Evolutionary conservation across 2,888 invertebrate genomes (phyloP).

Genomic region (Cremastinae sp.): DNA sequence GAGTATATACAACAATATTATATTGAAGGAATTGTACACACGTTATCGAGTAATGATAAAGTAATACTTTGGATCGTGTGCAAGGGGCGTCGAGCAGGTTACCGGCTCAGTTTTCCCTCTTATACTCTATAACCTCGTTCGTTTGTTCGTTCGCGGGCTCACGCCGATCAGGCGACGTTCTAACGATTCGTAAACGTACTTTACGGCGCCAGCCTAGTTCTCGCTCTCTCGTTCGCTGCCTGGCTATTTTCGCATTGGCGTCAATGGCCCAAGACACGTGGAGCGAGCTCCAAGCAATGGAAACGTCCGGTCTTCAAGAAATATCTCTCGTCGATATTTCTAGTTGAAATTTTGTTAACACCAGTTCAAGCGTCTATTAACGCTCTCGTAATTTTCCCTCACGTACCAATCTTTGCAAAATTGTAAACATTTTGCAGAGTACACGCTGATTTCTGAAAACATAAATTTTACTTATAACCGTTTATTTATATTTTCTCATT

Average conservation of each 20-base stretch:
- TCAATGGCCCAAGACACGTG: conserved; percentile 68
- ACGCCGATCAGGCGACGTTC: conserved; percentile 65
- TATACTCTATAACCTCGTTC: conserved; percentile 38
- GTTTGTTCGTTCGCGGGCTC: conserved; percentile 48
- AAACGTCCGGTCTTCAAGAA: conserved; percentile 4
- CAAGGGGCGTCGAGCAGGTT: conserved; percentile 39
- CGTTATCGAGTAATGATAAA: conserved; percentile 29
- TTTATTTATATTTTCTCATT: no score
- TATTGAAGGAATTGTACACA: no score
- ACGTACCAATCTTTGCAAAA: no score
- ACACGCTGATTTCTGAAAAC: no score
- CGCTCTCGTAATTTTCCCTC: no score
- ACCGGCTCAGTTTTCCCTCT: conserved; percentile 28
- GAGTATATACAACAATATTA: neutral
- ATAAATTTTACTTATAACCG: no score
- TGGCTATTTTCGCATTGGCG: conserved; percentile 69
- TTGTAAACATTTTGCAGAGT: no score
- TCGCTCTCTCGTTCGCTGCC: no score
- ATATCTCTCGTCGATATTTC: conserved; percentile 15
- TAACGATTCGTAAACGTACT: conserved; percentile 71
- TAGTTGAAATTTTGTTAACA: neutral
- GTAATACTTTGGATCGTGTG: conserved; percentile 14
- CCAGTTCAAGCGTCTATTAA: no score
- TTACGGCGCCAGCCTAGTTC: conserved; percentile 69
- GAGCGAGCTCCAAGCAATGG: conserved; percentile 33